Conservation (phyloP, 2,797 vertebrate genomes). For the Bradypodion ventrale region DNA sequence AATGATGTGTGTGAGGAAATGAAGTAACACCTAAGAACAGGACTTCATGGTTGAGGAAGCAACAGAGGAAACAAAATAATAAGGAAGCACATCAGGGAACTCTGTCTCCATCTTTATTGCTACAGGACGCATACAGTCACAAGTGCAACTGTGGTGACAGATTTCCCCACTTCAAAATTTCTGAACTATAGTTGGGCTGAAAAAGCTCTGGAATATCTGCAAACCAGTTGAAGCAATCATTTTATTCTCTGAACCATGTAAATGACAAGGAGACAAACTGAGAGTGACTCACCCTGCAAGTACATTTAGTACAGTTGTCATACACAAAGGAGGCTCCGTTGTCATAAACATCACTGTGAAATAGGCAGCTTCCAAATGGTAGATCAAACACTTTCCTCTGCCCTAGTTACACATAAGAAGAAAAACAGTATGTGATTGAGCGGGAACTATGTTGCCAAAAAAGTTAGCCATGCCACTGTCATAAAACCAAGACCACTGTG, state of each 20-base stretch:
- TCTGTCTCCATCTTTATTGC: background rate
- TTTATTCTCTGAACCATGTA: background rate
- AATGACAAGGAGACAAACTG: background rate
- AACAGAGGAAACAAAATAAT: background rate
- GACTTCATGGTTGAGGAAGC: too few relatives aligned
- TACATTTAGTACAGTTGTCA: constrained; percentile 91
- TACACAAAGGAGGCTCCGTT: constrained; percentile 86
- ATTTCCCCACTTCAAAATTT: background rate
- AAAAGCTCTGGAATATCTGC: background rate
- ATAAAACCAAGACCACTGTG: constrained; percentile 45
- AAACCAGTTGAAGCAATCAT: constrained; percentile 19
- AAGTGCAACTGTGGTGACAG: background rate
- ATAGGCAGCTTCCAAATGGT: constrained; percentile 92
- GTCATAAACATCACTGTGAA: constrained; percentile 94
- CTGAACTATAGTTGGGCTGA: background rate
- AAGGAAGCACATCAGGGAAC: background rate
- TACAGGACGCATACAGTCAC: background rate
- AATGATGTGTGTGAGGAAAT: background rate
- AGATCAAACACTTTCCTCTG: constrained; percentile 98
- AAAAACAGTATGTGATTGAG: constrained; percentile 60
- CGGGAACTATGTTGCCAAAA: constrained; percentile 42
- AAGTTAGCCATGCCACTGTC: constrained; percentile 54
- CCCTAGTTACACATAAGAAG: constrained; percentile 77
- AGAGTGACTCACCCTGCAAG: constrained; percentile 82
- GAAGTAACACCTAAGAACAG: background rate